Conservation (phyloP, 2,113 vertebrate genomes). For the Orthonyx spaldingii region DNA sequence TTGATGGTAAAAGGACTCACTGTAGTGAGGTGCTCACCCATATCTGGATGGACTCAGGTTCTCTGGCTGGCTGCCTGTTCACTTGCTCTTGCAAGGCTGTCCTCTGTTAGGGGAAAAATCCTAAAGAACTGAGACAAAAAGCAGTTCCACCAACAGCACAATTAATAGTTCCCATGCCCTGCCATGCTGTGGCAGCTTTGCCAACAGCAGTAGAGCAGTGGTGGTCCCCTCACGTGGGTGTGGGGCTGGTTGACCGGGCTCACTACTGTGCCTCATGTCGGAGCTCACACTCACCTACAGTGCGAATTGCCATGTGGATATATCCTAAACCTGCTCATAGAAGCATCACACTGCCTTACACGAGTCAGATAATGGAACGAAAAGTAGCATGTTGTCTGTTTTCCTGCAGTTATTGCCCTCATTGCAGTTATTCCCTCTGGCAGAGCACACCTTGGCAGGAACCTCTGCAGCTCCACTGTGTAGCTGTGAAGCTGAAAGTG, state of each 20-base stretch:
- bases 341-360: background rate
- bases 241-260: background rate
- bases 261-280: background rate
- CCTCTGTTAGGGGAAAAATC: background rate
- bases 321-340: background rate
- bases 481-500: background rate
- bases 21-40: accelerated
- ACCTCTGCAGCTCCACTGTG: background rate
- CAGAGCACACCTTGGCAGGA: background rate
- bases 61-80: background rate
- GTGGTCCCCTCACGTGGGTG: no score
- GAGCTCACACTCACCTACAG: background rate
- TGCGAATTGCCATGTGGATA: background rate
- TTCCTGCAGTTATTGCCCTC: background rate
- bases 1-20: background rate
- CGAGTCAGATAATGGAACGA: background rate
- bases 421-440: no score
- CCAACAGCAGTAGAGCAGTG: background rate
- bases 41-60: background rate
- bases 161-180: background rate
- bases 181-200: background rate
- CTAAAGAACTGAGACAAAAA: background rate
- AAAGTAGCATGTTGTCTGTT: background rate
- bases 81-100: background rate
- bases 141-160: background rate